Evolutionary conservation across 2,113 vertebrate genomes (phyloP).

Genomic region (Thinocorus orbignyianus): DNA sequence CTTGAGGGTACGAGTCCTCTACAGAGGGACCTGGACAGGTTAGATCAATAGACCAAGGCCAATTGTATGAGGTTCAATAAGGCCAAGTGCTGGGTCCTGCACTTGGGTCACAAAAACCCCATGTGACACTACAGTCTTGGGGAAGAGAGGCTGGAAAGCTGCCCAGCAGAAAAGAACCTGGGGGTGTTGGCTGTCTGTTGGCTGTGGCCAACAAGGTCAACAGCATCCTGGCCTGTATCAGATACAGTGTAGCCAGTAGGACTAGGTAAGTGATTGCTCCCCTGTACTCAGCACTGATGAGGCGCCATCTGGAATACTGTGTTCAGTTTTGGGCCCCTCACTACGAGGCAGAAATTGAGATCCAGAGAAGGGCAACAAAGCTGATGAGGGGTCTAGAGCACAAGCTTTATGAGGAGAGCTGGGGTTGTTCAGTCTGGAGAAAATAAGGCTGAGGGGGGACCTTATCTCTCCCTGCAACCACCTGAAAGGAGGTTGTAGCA

Average conservation of each 20-base stretch:
- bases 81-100: background rate
- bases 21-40: background rate
- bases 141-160: background rate
- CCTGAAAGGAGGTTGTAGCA: background rate
- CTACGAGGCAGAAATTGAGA: background rate
- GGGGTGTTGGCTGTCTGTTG: too few relatives aligned
- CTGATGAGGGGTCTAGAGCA: background rate
- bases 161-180: background rate
- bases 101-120: background rate
- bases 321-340: background rate
- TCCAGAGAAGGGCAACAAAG: background rate
- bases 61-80: background rate
- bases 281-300: background rate
- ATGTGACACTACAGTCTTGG: background rate
- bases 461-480: rapidly evolving
- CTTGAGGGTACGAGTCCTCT: background rate
- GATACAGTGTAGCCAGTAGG: background rate
- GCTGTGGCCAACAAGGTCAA: background rate
- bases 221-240: background rate
- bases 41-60: rapidly evolving
- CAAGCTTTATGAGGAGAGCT: background rate
- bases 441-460: background rate
- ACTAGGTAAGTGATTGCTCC: background rate
- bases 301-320: too few relatives aligned
- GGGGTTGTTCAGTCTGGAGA: background rate